Percentiles rank a stretch among this genome's conserved stretches.
Evolutionary conservation across 2,113 vertebrate species (phyloP).

Genomic region (Potamarius usumacintae): DNA sequence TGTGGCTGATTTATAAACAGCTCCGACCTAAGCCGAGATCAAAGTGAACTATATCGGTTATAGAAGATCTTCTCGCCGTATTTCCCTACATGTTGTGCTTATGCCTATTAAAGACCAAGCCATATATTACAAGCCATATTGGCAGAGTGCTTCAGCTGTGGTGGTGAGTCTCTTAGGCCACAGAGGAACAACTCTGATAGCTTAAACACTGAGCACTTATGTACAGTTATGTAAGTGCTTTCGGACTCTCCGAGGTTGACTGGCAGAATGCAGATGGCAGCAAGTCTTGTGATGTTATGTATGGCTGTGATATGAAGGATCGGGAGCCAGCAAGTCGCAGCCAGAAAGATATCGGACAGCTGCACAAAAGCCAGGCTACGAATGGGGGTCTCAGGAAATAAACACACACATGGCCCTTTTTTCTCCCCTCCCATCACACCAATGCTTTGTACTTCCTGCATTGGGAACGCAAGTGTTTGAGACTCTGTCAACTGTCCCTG

Average conservation of each 20-base stretch:
- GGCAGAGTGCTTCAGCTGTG: constrained; percentile 60
- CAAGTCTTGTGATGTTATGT: constrained; percentile 49
- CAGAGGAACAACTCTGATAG: constrained; percentile 53
- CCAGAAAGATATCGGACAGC: constrained; percentile 61
- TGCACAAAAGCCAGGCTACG: constrained; percentile 61
- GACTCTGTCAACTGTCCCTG: constrained; percentile 36
- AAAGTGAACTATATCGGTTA: constrained; percentile 72
- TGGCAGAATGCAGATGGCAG: constrained; percentile 52
- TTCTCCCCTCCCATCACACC: background rate
- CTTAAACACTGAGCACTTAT: constrained; percentile 58
- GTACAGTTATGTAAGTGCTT: constrained; percentile 51
- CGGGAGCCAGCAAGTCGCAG: constrained; percentile 53
- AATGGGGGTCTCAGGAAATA: constrained; percentile 1
- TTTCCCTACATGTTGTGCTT: constrained; percentile 56
- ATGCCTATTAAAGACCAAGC: constrained; percentile 68
- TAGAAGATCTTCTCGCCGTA: constrained; percentile 60
- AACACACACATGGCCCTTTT: background rate
- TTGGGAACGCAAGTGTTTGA: background rate
- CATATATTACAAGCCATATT: constrained; percentile 65
- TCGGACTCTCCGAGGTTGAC: constrained; percentile 41
- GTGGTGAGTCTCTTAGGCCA: constrained; percentile 46
- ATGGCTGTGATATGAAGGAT: constrained; percentile 2
- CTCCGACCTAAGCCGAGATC: constrained; percentile 67
- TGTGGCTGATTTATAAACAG: constrained; percentile 77
- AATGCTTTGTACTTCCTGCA: background rate